Conservation (phyloP, 30 jellyfish, hydroid and myxozoan species). For the Hydra vulgaris region DNA sequence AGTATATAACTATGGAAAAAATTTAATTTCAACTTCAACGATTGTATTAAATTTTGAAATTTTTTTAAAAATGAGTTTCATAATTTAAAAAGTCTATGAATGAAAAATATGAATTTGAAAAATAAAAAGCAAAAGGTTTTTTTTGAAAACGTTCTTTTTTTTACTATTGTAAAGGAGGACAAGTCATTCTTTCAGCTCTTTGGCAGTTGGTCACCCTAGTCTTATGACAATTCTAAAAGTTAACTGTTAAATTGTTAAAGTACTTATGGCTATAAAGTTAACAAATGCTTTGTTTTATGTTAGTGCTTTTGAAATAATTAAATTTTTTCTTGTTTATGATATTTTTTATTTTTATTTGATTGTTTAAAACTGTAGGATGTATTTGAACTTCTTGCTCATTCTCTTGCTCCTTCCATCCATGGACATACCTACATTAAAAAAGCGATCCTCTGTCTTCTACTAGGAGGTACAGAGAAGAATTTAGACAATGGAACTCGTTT, state of each 20-base stretch:
- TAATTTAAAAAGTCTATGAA: background rate
- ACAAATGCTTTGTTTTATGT: too few species aligned
- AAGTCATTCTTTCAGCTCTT: too few species aligned
- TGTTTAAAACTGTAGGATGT: constrained; percentile 45
- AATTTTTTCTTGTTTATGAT: too few species aligned
- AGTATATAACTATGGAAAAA: background rate
- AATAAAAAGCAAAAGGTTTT: too few species aligned
- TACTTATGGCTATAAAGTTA: too few species aligned
- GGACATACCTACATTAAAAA: constrained; percentile 94
- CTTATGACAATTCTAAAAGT: too few species aligned
- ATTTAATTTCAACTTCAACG: background rate
- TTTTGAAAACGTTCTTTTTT: too few species aligned
- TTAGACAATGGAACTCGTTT: constrained; percentile 96
- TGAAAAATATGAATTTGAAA: background rate
- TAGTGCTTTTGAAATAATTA: too few species aligned
- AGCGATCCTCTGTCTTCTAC: constrained; percentile 88
- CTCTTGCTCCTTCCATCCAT: constrained; percentile 97
- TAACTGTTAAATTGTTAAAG: too few species aligned
- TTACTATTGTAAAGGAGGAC: too few species aligned
- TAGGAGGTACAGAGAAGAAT: constrained; percentile 95
- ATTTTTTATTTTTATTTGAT: too few species aligned
- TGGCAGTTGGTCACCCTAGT: too few species aligned
- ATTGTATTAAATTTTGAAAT: background rate
- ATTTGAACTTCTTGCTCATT: constrained; percentile 64
- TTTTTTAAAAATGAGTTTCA: background rate